phyloP scores from a whole-genome alignment of 2,113 vertebrate species.

The Caloenas nicobarica region DNA sequence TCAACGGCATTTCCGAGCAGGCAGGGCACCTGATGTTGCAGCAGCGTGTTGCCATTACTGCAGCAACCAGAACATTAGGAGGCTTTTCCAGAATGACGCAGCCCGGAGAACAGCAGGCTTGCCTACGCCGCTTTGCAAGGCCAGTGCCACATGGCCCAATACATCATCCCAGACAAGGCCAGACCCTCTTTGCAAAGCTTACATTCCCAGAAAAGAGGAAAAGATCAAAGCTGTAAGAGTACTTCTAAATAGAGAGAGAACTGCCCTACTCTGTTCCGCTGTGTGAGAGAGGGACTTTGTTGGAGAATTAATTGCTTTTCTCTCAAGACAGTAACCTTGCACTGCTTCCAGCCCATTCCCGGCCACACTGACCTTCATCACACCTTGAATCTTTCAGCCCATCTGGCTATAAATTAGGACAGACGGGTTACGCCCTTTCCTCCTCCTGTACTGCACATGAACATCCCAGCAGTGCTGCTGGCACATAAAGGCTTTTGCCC shows the following conservation, averaged over 20 bases:
- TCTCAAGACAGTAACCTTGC: slow-evolving; percentile 13
- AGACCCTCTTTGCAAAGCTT: background rate
- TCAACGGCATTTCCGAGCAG: background rate
- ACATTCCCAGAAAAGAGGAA: slow-evolving; percentile 30
- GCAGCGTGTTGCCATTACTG: background rate
- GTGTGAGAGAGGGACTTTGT: background rate
- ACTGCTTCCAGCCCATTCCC: background rate
- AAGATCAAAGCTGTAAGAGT: slow-evolving; percentile 48
- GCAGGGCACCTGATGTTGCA: background rate
- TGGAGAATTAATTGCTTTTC: slow-evolving; percentile 1
- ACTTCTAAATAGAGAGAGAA: background rate
- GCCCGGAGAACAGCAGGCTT: background rate
- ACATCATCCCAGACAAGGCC: slow-evolving; percentile 7
- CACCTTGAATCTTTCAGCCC: slow-evolving; percentile 18
- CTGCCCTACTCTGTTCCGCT: background rate
- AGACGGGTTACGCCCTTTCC: background rate
- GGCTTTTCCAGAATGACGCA: background rate
- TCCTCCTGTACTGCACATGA: background rate
- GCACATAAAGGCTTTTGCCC: slow-evolving; percentile 32
- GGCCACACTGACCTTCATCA: slow-evolving; percentile 14
- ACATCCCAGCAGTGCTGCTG: slow-evolving; percentile 1
- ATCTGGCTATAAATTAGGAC: slow-evolving; percentile 39
- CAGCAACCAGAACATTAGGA: background rate
- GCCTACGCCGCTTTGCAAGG: background rate
- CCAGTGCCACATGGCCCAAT: slow-evolving; percentile 24